phyloP scores from a whole-genome alignment of 2,113 vertebrate species.

The Psilopsiagon aymara region DNA sequence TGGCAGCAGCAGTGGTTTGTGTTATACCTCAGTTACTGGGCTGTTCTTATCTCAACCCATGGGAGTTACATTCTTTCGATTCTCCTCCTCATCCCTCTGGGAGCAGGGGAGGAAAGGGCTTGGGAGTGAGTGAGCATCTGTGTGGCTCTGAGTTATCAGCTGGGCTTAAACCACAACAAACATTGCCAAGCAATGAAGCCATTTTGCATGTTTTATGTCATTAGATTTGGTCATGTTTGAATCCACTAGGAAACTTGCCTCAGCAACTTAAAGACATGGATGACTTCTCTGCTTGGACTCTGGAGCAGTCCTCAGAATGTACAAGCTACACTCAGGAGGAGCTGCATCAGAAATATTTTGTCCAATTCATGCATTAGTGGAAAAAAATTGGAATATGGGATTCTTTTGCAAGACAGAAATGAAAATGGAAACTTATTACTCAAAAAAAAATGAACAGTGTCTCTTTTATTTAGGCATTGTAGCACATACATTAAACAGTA shows the following conservation, averaged over 20 bases:
- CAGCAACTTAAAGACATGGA: not conserved
- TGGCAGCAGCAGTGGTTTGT: too few species aligned
- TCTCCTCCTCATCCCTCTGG: too few species aligned
- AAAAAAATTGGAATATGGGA: not conserved
- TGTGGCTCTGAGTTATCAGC: too few species aligned
- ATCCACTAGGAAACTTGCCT: not conserved
- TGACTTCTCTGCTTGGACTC: not conserved
- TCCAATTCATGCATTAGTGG: not conserved
- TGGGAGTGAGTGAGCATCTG: too few species aligned
- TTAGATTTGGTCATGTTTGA: not conserved
- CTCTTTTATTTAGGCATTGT: not conserved
- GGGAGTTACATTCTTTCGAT: too few species aligned
- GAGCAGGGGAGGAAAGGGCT: too few species aligned
- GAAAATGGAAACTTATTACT: constrained; percentile 25
- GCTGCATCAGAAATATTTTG: not conserved
- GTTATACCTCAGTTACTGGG: too few species aligned
- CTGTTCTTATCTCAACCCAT: too few species aligned
- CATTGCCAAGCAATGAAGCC: not conserved
- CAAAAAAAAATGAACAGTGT: not conserved
- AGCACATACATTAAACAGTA: constrained; percentile 15
- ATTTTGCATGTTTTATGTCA: not conserved
- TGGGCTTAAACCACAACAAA: not conserved
- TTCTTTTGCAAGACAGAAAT: not conserved
- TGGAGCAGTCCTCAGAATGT: not conserved
- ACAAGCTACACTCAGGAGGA: not conserved